These are phyloP conservation scores for Iselma pallidipennis DNA, from an alignment of 2,888 invertebrate genomes.

Conservation along the genomic window DNA sequence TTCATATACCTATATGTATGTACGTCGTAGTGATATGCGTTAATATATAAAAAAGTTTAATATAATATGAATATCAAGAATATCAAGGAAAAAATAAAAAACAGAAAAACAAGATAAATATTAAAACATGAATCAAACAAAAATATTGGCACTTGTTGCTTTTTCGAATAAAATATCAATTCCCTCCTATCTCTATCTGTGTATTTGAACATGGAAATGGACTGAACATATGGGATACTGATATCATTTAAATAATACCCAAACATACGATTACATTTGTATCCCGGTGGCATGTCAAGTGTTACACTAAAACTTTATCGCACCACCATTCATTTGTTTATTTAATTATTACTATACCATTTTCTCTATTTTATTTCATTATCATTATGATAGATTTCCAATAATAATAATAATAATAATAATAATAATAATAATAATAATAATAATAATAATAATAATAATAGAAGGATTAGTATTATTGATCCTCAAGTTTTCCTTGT, in stretches of 20 bases:
- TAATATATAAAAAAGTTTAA: too few relatives aligned
- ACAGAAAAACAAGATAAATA: too few relatives aligned
- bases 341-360: slow-evolving; percentile 23
- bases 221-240: slow-evolving; percentile 46
- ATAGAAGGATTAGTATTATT: too few relatives aligned
- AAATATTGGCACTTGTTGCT: slow-evolving; percentile 41
- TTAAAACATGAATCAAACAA: slow-evolving; percentile 37
- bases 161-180: slow-evolving; percentile 15
- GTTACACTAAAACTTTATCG: slow-evolving; percentile 32
- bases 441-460: too few relatives aligned
- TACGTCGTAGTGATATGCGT: too few relatives aligned
- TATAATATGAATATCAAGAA: slow-evolving; percentile 29
- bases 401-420: neutral
- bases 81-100: too few relatives aligned
- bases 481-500: too few relatives aligned
- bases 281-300: slow-evolving; percentile 33
- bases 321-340: slow-evolving; percentile 36
- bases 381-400: neutral
- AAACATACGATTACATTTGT: slow-evolving; percentile 30
- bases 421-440: too few relatives aligned
- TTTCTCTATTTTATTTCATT: slow-evolving; percentile 12
- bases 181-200: slow-evolving; percentile 20
- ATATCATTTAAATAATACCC: slow-evolving; percentile 40
- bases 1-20: neutral
- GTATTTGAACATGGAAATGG: slow-evolving; percentile 46